Evolutionary conservation across 2,113 vertebrate species (phyloP), one percentile per base, ranked within the genome.

Genomic region (Syngnathus scovelli): DNA sequence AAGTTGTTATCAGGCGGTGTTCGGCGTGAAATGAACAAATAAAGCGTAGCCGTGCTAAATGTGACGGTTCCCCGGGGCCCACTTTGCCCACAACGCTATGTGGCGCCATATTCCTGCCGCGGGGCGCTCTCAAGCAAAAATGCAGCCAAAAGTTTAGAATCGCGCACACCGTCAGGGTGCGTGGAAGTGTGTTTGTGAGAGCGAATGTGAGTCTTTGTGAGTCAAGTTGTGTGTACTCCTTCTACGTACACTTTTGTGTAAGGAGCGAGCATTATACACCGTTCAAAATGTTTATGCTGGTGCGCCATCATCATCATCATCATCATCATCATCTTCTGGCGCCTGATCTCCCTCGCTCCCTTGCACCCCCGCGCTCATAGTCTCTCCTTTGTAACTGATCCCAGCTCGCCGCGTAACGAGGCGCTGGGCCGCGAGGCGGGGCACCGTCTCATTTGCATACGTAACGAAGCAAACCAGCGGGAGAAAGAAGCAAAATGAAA

Each of bases 361-460:
- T 36, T n/a, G 9, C 36, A 43, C 18, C 49, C 49, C 49, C 55
- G 18, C 66, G n/a, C 66, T 71, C 70, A 69, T 61, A 78, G 72
- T 70, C 19, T 81, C 76, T 72, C 70, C 75, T 84, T 83, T 86
- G 81, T 81, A 76, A 75, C 61, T 69, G 71, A 78, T 79, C 78
- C 74, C 78, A 64, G 16, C 72, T 80, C 64, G n/a, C 67, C 78
- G 88, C 85, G 6, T 81, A 86, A 67, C 51, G 61, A 85, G 79
- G 80, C 75, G 60, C 75, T 84, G 80, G 78, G 84, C 72, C 80
- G 23, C 44, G 74, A 77, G 79, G 77, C 23, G 16, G 67, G 39
- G 61, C 70, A 58, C 21, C 4, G 82, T 82, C 77, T 89, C 68
- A 90, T 90, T 89, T 89, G 44, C 88, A 90, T 91, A 69, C 75